Base-by-base conservation (phyloP, 1,140 invertebrate species). In the Bilobella aurantiaca region DNA sequence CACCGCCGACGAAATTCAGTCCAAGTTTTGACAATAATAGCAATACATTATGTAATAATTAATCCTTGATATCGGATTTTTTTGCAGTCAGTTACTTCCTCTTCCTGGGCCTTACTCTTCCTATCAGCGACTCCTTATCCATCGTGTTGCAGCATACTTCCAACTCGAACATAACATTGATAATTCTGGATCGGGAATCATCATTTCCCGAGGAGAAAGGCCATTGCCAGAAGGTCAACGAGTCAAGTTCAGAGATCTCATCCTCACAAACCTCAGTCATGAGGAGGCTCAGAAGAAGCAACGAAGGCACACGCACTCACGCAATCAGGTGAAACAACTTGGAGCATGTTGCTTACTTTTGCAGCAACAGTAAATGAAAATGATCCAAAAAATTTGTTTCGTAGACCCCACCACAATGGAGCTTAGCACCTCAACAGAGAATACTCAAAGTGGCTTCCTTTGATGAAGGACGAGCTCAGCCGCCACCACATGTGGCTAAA, bases 371-470 rank as follows among this genome's bases (percentile, higher is more conserved):
- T n/a, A n/a, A n/a, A n/a, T n/a, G n/a, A n/a, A n/a, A n/a, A n/a
- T n/a, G n/a, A n/a, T n/a, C n/a, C n/a, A n/a, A n/a, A 42, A 18
- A 42, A 42, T 42, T 42, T 42, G 34, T 42, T 53, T 53, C 14
- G 25, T 53, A 53, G 49, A 23, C 49, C 23, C 49, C 49, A 16
- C 23, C 49, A 12, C 49, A 23, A 5, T 53, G 12, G 49, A 23
- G 49, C 49, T 14, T 16, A 23, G 5, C 34, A 42, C 49, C 49
- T 12, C 49, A 53, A 53, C 49, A 53, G 23, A 53, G 49, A 53
- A 53, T 53, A 53, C 49, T 53, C 49, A 53, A 53, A 53, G 49
- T 53, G 23, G 49, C 49, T 16, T 53, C 49, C 23, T 53, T 53
- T 23, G 49, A 53, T 23, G 49, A 53, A 53, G 49, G 49, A 12